Evolutionary conservation across 2,888 invertebrate species (phyloP).

Genomic region (Agonopterix subpropinquella): DNA sequence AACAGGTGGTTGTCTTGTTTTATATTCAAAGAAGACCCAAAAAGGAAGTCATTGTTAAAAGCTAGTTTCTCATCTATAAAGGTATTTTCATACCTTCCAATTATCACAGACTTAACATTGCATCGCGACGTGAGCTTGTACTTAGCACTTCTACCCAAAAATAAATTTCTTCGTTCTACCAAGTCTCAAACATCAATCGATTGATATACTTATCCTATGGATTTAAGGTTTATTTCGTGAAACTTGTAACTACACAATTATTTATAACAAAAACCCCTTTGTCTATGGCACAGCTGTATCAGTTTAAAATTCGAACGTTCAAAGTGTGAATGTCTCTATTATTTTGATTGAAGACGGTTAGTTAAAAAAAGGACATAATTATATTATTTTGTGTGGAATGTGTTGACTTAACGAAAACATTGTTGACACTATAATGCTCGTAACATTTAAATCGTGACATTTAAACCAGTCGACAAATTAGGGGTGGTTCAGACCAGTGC

Average conservation of each 20-base stretch:
- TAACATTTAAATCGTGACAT: too few relatives aligned
- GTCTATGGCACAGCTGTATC: background rate
- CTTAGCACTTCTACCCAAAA: constrained; percentile 4
- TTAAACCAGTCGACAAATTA: too few relatives aligned
- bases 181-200: too few relatives aligned
- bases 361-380: background rate
- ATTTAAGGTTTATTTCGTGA: too few relatives aligned
- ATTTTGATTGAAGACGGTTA: background rate
- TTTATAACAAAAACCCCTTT: background rate
- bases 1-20: too few relatives aligned
- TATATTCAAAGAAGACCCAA: too few relatives aligned
- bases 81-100: background rate
- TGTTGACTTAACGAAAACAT: too few relatives aligned
- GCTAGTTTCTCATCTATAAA: background rate
- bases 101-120: constrained; percentile 1
- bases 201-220: too few relatives aligned
- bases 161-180: background rate
- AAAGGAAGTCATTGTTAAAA: too few relatives aligned
- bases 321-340: constrained; percentile 1
- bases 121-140: constrained; percentile 1
- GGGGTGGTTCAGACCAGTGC: too few relatives aligned
- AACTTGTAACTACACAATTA: background rate
- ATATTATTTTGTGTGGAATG: too few relatives aligned
- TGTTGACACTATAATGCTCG: too few relatives aligned
- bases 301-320: background rate